Percentiles rank a stretch among this genome's conserved stretches.
These are phyloP conservation scores for Aptenodytes patagonicus DNA, from an alignment of 2,113 vertebrate species.

Conservation along the genomic window DNA sequence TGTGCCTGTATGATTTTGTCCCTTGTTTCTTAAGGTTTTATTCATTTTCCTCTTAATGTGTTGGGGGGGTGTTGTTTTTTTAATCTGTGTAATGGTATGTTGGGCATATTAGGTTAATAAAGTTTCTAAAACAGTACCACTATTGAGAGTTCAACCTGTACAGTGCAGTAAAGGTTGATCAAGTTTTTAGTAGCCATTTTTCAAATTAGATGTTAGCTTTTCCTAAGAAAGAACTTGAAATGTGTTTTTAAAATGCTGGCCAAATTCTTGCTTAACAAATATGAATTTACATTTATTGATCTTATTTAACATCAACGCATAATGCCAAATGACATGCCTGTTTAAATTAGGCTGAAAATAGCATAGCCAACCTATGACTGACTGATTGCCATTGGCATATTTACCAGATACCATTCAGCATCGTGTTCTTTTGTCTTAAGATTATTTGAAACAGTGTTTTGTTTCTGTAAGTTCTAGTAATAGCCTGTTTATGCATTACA, in stretches of 20 bases:
- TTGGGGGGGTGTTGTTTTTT: not conserved
- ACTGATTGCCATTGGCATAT: not conserved
- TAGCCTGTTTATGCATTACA: conserved; percentile 14
- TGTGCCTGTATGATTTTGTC: not conserved
- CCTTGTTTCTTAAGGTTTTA: not conserved
- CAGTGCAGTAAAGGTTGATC: not conserved
- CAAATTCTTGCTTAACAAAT: not conserved
- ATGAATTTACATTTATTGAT: conserved; percentile 15
- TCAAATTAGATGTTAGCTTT: not conserved
- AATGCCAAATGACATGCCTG: not conserved
- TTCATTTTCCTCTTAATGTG: not conserved
- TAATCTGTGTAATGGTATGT: not conserved
- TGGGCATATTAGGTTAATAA: not conserved
- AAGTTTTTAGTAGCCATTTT: not conserved
- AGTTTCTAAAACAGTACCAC: not conserved
- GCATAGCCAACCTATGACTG: not conserved
- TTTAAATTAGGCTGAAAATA: conserved; percentile 26
- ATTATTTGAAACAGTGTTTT: not conserved
- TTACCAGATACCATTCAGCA: not conserved
- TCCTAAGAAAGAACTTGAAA: not conserved
- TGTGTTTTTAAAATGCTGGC: not conserved
- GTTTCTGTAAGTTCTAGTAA: conserved; percentile 34
- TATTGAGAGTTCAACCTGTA: not conserved
- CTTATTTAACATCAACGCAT: not conserved
- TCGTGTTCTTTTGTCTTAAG: not conserved